Percentiles rank a stretch among this genome's conserved stretches.
These are phyloP conservation scores for Campoplex capitator DNA, from an alignment of 2,888 invertebrate species.

Conservation along the genomic window DNA sequence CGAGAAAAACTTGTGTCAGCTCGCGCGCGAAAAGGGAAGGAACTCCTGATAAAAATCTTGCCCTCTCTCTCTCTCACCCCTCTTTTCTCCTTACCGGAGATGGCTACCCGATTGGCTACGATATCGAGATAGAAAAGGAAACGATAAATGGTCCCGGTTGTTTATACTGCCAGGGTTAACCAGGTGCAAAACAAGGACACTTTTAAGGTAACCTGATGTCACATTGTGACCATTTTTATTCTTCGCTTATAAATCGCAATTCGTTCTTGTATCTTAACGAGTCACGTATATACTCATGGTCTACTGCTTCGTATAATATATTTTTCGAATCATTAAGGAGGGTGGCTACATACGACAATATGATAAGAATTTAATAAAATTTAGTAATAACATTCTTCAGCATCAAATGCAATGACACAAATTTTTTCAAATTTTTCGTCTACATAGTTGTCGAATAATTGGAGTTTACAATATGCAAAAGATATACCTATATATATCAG, in stretches of 20 bases:
- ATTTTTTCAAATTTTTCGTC: too few relatives aligned
- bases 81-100: slow-evolving; percentile 20
- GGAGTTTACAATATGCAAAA: too few relatives aligned
- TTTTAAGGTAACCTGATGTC: slow-evolving; percentile 58
- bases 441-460: too few relatives aligned
- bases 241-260: slow-evolving; percentile 52
- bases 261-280: slow-evolving; percentile 52
- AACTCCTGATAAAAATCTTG: slow-evolving; percentile 63
- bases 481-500: too few relatives aligned
- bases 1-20: slow-evolving; percentile 66
- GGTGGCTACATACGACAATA: too few relatives aligned
- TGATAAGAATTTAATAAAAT: too few relatives aligned
- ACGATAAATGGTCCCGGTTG: slow-evolving; percentile 9
- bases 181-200: slow-evolving; percentile 57
- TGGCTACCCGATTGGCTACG: slow-evolving; percentile 63
- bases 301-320: slow-evolving; percentile 26
- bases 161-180: slow-evolving; percentile 57
- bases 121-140: slow-evolving; percentile 48
- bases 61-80: slow-evolving; percentile 11
- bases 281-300: slow-evolving; percentile 32
- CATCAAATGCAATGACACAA: too few relatives aligned
- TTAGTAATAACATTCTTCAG: too few relatives aligned
- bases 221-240: slow-evolving; percentile 1
- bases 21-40: slow-evolving; percentile 64
- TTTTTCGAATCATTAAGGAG: neutral